phyloP scores from a whole-genome alignment of 2,888 invertebrate species.

The Orchesella flavescens region DNA sequence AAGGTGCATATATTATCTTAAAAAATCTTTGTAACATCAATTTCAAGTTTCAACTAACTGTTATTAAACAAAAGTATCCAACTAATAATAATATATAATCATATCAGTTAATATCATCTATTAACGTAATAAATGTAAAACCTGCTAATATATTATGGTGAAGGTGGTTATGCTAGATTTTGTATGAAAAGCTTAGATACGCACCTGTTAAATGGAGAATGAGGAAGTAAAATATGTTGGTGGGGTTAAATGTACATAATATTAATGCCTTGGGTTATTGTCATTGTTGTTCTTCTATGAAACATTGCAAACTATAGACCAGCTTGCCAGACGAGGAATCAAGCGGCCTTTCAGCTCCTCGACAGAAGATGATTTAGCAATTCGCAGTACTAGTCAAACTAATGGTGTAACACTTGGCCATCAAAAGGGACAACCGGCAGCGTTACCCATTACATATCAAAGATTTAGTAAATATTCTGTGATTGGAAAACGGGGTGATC shows the following conservation, averaged over 20 bases:
- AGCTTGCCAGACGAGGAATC: slow-evolving; percentile 71
- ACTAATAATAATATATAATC: not conserved
- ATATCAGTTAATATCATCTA: too few species aligned
- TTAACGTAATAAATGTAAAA: too few species aligned
- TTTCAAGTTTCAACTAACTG: not conserved
- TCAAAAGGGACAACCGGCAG: slow-evolving; percentile 33
- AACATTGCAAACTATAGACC: slow-evolving; percentile 62
- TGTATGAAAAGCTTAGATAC: too few species aligned
- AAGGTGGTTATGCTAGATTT: too few species aligned
- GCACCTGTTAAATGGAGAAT: too few species aligned
- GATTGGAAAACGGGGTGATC: slow-evolving; percentile 64
- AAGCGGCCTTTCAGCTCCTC: slow-evolving; percentile 71
- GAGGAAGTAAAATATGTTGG: too few species aligned
- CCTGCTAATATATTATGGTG: too few species aligned
- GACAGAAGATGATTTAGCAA: slow-evolving; percentile 69
- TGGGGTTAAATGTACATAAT: too few species aligned
- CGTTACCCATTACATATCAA: slow-evolving; percentile 30
- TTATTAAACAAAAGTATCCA: not conserved
- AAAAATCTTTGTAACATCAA: not conserved
- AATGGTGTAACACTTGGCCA: slow-evolving; percentile 48
- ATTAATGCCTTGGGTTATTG: not conserved
- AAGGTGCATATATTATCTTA: too few species aligned
- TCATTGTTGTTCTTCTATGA: not conserved
- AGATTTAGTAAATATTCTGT: slow-evolving; percentile 61
- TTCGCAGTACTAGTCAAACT: slow-evolving; percentile 48